These are phyloP conservation scores for Anoplopoma fimbria DNA, from an alignment of 2,113 vertebrate genomes.

Conservation along the genomic window DNA sequence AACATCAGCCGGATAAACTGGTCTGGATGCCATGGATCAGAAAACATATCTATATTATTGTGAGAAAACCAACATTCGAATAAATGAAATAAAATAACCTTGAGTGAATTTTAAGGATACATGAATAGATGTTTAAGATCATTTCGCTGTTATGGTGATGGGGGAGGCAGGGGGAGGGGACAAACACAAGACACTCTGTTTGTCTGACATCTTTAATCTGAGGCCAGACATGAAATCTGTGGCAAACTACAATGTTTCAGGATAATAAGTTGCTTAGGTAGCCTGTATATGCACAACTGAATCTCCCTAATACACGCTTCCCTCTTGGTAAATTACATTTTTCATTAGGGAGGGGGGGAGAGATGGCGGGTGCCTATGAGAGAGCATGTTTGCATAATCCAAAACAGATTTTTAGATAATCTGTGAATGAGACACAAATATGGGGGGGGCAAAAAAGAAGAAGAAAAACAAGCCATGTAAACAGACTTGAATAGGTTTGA, in stretches of 20 bases:
- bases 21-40: constrained; percentile 10
- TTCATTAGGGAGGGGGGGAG: constrained; percentile 61
- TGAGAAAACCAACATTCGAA: background rate
- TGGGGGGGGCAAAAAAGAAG: constrained; percentile 30
- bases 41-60: background rate
- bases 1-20: constrained; percentile 1
- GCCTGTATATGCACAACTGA: constrained; percentile 59
- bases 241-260: constrained; percentile 62
- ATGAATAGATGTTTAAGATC: background rate
- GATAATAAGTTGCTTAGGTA: constrained; percentile 73
- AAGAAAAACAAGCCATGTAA: constrained; percentile 68
- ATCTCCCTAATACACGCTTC: constrained; percentile 74
- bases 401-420: constrained; percentile 82
- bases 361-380: constrained; percentile 29
- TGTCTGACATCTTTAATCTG: constrained; percentile 79
- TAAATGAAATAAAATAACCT: background rate
- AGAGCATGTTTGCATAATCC: constrained; percentile 77
- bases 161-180: constrained; percentile 12
- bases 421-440: constrained; percentile 74
- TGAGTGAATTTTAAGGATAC: background rate
- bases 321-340: constrained; percentile 74
- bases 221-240: constrained; percentile 76
- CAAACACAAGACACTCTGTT: constrained; percentile 36
- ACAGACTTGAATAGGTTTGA: constrained; percentile 70
- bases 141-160: constrained; percentile 4